Evolutionary conservation across 2,797 vertebrate species (phyloP).

Genomic region (Toxotes lorentzi): DNA sequence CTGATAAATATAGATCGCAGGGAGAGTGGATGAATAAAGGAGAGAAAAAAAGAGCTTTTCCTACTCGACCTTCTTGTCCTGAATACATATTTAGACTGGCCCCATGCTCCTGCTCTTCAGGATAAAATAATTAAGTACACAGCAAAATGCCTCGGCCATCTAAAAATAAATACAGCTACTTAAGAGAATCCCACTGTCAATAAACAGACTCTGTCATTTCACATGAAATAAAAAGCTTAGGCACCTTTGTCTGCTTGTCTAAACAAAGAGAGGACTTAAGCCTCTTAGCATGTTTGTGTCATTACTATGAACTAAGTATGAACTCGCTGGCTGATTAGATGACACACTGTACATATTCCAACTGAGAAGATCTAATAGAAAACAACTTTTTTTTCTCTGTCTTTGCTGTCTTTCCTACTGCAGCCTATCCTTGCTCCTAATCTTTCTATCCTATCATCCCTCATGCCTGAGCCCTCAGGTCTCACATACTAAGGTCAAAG

Average conservation of each 20-base stretch:
- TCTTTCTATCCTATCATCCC: neutral
- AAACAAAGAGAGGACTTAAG: constrained; percentile 2
- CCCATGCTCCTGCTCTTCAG: neutral
- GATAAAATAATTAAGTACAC: neutral
- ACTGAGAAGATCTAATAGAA: neutral
- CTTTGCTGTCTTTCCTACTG: neutral
- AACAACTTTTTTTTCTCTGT: no score
- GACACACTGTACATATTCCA: neutral
- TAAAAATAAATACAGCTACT: constrained; percentile 5
- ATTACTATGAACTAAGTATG: constrained; percentile 12
- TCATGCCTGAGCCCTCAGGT: constrained; percentile 29
- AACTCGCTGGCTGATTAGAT: neutral
- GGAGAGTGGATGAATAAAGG: neutral
- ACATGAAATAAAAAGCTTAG: constrained; percentile 6
- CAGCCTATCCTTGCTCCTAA: no score
- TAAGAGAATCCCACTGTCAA: constrained; percentile 5
- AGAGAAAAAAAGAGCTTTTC: neutral
- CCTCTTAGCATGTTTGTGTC: constrained; percentile 30
- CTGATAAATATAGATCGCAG: neutral
- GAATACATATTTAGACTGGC: constrained; percentile 15
- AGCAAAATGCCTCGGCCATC: neutral
- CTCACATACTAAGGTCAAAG: constrained; percentile 30
- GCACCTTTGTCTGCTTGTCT: neutral
- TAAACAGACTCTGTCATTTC: neutral
- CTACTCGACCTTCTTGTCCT: neutral